Percentiles rank a stretch among this genome's conserved stretches.
Evolutionary conservation across 2,888 invertebrate genomes (phyloP).

Genomic region (Piscicola geometra): DNA sequence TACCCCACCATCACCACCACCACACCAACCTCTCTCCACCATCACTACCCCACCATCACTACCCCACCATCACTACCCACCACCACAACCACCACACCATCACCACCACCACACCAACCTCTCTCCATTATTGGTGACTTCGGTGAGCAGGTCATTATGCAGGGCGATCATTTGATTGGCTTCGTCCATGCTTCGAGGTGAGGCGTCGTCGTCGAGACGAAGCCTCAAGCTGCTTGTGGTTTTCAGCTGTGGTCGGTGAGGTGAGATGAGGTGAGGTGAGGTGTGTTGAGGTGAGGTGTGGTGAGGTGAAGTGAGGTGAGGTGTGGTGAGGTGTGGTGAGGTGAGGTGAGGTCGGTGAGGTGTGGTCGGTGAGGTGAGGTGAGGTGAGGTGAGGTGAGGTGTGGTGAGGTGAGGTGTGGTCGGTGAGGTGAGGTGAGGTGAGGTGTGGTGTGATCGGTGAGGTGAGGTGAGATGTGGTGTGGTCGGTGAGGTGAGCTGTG

Average conservation of each 20-base stretch:
- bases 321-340: too few relatives aligned
- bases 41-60: slow-evolving; percentile 53
- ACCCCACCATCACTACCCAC: not conserved
- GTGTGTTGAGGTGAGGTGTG: too few relatives aligned
- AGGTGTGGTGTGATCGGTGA: not conserved
- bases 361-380: too few relatives aligned
- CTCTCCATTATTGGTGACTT: slow-evolving; percentile 81
- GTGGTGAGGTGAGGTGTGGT: too few relatives aligned
- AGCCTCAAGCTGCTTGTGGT: slow-evolving; percentile 46
- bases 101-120: slow-evolving; percentile 61
- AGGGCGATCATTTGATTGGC: slow-evolving; percentile 83
- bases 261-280: too few relatives aligned
- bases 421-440: not conserved
- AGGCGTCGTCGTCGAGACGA: slow-evolving; percentile 49
- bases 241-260: slow-evolving; percentile 35
- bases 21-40: slow-evolving; percentile 73
- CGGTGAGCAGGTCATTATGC: slow-evolving; percentile 83
- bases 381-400: too few relatives aligned
- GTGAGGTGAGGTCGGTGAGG: too few relatives aligned
- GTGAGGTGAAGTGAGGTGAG: too few relatives aligned
- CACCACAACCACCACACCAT: not conserved
- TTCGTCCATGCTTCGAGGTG: slow-evolving; percentile 69
- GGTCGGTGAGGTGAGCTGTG: not conserved
- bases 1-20: not conserved
- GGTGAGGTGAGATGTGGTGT: not conserved